Percentiles rank a stretch among this genome's conserved stretches.
Evolutionary conservation across 1,140 invertebrate species (phyloP).

Genomic region (Brachionus plicatilis): DNA sequence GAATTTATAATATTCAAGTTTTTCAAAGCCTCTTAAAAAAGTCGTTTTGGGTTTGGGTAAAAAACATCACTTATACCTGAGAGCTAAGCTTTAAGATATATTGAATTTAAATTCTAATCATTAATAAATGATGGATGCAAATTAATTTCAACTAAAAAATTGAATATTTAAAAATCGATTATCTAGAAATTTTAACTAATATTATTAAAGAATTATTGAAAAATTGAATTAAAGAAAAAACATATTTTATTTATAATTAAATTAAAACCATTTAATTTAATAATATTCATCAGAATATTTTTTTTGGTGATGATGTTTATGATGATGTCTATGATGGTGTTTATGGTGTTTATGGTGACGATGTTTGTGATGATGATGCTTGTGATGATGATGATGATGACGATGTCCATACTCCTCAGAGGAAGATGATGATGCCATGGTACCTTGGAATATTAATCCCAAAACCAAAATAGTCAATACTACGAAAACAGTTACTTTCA

Average conservation of each 20-base stretch:
- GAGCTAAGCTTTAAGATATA: too few relatives aligned
- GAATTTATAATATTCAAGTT: too few relatives aligned
- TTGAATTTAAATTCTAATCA: too few relatives aligned
- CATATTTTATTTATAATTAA: background rate
- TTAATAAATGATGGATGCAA: too few relatives aligned
- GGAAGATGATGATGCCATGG: background rate
- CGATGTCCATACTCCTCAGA: background rate
- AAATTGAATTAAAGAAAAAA: background rate
- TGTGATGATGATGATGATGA: background rate
- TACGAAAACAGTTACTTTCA: background rate
- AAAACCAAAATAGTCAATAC: background rate
- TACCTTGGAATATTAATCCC: background rate
- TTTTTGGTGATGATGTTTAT: background rate
- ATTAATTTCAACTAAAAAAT: too few relatives aligned
- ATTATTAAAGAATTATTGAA: too few relatives aligned
- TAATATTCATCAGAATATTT: background rate
- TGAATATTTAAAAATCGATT: too few relatives aligned
- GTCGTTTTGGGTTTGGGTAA: too few relatives aligned
- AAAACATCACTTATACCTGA: too few relatives aligned
- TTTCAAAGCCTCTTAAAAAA: too few relatives aligned
- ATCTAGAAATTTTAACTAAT: too few relatives aligned
- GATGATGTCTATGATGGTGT: background rate
- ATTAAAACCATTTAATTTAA: too few relatives aligned
- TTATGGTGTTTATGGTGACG: background rate
- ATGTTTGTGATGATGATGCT: background rate